These are phyloP conservation scores for Ceratina australensis DNA, from an alignment of 1,140 invertebrate species.

Conservation along the genomic window DNA sequence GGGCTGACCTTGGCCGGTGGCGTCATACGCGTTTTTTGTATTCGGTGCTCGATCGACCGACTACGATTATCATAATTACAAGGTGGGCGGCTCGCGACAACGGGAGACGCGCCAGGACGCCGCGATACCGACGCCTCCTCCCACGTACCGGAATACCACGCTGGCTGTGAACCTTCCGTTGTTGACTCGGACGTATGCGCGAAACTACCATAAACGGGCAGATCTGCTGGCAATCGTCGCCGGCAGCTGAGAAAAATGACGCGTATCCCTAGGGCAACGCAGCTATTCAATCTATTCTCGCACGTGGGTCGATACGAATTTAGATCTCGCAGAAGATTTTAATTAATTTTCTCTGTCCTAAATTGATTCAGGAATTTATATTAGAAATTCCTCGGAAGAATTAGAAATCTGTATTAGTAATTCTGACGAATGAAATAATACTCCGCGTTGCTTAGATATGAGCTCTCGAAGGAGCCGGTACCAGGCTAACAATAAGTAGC, in stretches of 20 bases:
- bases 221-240: background rate
- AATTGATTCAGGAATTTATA: too few relatives aligned
- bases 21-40: slow-evolving; percentile 41
- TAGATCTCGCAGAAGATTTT: too few relatives aligned
- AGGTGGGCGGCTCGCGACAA: slow-evolving; percentile 31
- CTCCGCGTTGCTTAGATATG: too few relatives aligned
- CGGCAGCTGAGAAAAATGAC: background rate
- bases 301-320: background rate
- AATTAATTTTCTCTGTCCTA: too few relatives aligned
- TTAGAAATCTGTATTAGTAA: too few relatives aligned
- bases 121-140: background rate
- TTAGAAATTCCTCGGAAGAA: too few relatives aligned
- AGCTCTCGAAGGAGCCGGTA: too few relatives aligned
- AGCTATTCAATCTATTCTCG: background rate
- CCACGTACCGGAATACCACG: slow-evolving; percentile 6
- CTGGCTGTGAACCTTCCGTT: slow-evolving; percentile 21
- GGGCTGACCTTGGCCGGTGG: slow-evolving; percentile 31
- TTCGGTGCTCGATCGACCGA: slow-evolving; percentile 28
- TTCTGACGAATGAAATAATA: too few relatives aligned
- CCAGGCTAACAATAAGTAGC: too few relatives aligned
- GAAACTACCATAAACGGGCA: slow-evolving; percentile 45
- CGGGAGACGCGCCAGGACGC: background rate
- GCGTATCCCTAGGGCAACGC: background rate
- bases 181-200: slow-evolving; percentile 2
- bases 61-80: slow-evolving; percentile 45